Percentiles rank a stretch among this genome's conserved stretches.
Conservation (phyloP, 2,888 invertebrate species). For the Toxonevra muliebris region DNA sequence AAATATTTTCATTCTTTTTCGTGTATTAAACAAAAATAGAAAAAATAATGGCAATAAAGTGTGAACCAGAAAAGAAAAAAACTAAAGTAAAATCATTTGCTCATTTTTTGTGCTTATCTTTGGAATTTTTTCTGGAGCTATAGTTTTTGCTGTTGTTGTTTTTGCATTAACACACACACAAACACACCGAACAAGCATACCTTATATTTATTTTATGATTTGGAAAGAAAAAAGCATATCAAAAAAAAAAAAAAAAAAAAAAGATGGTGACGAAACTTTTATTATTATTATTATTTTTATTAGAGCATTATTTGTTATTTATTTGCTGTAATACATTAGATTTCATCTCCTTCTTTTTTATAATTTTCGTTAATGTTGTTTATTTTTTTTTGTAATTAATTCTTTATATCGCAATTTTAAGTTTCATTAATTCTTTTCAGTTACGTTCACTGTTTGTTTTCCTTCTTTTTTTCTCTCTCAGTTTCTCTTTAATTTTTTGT, state of each 20-base stretch:
- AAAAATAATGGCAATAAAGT: no score
- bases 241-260: no score
- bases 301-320: not conserved
- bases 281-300: not conserved
- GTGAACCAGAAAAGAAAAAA: no score
- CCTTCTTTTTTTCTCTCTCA: not conserved
- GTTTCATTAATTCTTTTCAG: slow-evolving; percentile 42
- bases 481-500: slow-evolving; percentile 9
- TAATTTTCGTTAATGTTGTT: not conserved
- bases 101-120: no score
- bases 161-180: no score
- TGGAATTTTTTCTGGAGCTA: no score
- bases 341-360: slow-evolving; percentile 2
- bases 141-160: no score
- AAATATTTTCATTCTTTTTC: not conserved
- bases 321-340: slow-evolving; percentile 4
- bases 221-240: no score
- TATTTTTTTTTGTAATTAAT: slow-evolving; percentile 19
- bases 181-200: no score
- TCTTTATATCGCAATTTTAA: slow-evolving; percentile 30
- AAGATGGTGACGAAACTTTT: not conserved
- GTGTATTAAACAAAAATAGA: not conserved
- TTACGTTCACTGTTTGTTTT: slow-evolving; percentile 11
- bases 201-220: no score
- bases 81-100: no score